phyloP scores from a whole-genome alignment of 1,140 invertebrate genomes.

The Bombus sibiricus region DNA sequence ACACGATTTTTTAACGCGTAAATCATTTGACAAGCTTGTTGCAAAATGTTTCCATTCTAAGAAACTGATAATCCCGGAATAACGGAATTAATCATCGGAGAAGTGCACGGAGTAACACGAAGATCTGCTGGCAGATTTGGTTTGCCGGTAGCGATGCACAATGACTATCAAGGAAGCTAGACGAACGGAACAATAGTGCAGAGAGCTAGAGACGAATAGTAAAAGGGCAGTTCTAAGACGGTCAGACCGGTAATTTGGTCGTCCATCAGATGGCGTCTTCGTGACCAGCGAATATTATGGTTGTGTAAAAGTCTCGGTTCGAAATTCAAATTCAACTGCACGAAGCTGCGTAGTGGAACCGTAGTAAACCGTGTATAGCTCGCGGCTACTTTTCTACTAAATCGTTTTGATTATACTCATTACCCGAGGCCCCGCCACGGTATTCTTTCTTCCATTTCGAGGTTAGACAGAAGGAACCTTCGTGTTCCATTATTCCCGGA shows the following conservation, averaged over 20 bases:
- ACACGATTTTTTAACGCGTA: too few species aligned
- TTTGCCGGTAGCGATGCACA: constrained; percentile 37
- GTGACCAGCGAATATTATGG: constrained; percentile 77
- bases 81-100: too few species aligned
- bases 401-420: constrained; percentile 81
- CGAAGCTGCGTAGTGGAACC: constrained; percentile 44
- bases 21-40: too few species aligned
- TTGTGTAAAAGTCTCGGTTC: constrained; percentile 48
- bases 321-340: constrained; percentile 80
- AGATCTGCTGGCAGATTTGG: constrained; percentile 9
- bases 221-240: constrained; percentile 48
- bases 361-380: constrained; percentile 64
- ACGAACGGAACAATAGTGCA: constrained; percentile 52
- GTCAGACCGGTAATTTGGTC: constrained; percentile 72
- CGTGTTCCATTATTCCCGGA: constrained; percentile 73
- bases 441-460: constrained; percentile 33
- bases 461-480: constrained; percentile 44
- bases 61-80: too few species aligned
- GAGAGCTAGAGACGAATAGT: constrained; percentile 61
- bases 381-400: constrained; percentile 77
- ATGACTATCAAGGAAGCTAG: constrained; percentile 44
- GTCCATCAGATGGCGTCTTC: constrained; percentile 78
- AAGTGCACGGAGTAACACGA: too few species aligned
- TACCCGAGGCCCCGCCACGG: constrained; percentile 59
- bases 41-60: too few species aligned